Conservation (phyloP, 2,797 vertebrate genomes). For the Paedocypris micromegethes region DNA sequence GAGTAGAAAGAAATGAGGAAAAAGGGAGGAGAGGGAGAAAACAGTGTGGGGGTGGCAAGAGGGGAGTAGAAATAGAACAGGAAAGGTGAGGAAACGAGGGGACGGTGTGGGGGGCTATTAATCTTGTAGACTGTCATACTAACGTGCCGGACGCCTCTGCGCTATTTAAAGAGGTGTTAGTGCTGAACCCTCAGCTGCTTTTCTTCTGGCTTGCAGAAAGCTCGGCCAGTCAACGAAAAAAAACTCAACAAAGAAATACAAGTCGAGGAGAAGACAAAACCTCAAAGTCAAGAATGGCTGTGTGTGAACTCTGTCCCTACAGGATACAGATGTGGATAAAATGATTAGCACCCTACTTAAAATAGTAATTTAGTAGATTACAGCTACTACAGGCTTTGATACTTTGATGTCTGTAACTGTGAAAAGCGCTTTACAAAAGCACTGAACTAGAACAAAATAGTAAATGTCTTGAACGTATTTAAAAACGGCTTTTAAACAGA, state of each 20-base stretch:
- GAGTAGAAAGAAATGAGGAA: too few species aligned
- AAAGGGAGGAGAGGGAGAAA: not conserved
- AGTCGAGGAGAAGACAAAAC: conserved; percentile 19
- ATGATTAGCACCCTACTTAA: conserved; percentile 7
- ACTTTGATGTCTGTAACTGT: too few species aligned
- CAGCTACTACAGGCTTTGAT: too few species aligned
- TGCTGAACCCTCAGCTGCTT: conserved; percentile 52
- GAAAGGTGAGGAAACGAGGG: conserved; percentile 25
- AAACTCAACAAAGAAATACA: too few species aligned
- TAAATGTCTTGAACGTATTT: too few species aligned
- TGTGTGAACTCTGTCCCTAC: not conserved
- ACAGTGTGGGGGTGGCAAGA: too few species aligned
- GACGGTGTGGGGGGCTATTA: conserved; percentile 45
- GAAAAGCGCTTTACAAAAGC: too few species aligned
- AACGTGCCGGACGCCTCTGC: conserved; percentile 37
- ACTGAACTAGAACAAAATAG: too few species aligned
- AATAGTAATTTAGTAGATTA: too few species aligned
- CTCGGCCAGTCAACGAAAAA: conserved; percentile 31
- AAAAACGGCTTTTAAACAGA: too few species aligned
- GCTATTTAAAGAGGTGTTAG: conserved; percentile 49
- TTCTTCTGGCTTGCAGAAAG: conserved; percentile 57
- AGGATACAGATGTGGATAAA: conserved; percentile 41
- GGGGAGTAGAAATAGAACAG: not conserved
- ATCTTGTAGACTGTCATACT: conserved; percentile 28
- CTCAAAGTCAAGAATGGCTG: not conserved